phyloP scores from a whole-genome alignment of 2,888 invertebrate genomes.

The Ptycholaimellus sp. region DNA sequence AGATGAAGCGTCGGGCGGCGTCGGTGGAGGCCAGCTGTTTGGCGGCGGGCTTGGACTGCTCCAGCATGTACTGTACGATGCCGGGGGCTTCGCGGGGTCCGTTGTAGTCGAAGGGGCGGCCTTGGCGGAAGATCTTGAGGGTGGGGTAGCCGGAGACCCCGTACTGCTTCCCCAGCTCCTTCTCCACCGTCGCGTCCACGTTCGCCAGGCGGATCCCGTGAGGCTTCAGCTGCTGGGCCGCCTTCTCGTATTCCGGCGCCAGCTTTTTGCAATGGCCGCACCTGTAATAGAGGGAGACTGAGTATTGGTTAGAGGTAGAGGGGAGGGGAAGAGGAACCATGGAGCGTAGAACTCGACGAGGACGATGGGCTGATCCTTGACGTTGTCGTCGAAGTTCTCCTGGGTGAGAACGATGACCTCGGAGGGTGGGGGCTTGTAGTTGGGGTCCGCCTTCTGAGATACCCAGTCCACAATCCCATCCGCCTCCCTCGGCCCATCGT shows the following conservation, averaged over 20 bases:
- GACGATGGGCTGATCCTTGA: constrained; percentile 28
- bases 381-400: constrained; percentile 32
- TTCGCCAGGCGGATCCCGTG: constrained; percentile 31
- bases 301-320: too few relatives aligned
- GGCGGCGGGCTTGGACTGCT: constrained; percentile 30
- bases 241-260: constrained; percentile 33
- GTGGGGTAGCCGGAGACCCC: constrained; percentile 35
- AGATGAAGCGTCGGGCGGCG: constrained; percentile 26
- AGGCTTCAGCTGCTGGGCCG: constrained; percentile 26
- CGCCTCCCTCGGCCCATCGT: constrained; percentile 32
- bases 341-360: constrained; percentile 38
- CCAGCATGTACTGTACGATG: constrained; percentile 34
- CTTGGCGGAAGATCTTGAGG: constrained; percentile 32
- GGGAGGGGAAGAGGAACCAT: too few relatives aligned
- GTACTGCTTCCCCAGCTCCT: constrained; percentile 31
- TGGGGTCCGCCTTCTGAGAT: constrained; percentile 30
- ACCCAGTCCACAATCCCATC: constrained; percentile 33
- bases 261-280: constrained; percentile 32
- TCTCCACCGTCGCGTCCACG: constrained; percentile 34
- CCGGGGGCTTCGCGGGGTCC: constrained; percentile 30
- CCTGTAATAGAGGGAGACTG: constrained; percentile 16
- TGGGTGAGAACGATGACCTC: constrained; percentile 30
- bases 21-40: constrained; percentile 22
- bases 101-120: constrained; percentile 32
- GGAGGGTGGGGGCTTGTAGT: constrained; percentile 34